Evolutionary conservation across 37 sponge, comb jelly and placozoan genomes (phyloP).

Genomic region (Oscarella lobularis): DNA sequence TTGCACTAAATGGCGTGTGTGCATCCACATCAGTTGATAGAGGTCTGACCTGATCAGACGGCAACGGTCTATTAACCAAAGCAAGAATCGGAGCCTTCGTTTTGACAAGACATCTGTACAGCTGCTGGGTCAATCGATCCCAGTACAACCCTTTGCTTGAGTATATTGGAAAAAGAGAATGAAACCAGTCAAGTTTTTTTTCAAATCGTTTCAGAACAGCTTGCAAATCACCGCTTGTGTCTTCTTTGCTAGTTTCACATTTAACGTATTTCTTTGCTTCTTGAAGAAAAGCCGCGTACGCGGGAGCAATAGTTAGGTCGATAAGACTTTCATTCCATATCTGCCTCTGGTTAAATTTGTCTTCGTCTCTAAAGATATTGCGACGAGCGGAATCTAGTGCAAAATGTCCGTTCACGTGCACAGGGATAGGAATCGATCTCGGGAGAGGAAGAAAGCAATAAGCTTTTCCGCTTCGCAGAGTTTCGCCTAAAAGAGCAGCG

Average conservation of each 20-base stretch:
- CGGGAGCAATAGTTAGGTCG: not conserved
- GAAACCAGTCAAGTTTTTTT: not conserved
- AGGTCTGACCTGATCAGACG: too few relatives aligned
- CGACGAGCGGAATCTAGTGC: slow-evolving; percentile 35
- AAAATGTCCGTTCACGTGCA: slow-evolving; percentile 70
- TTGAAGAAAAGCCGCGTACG: not conserved
- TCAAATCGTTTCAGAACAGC: too few relatives aligned
- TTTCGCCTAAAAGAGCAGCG: slow-evolving; percentile 2
- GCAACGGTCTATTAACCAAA: too few relatives aligned
- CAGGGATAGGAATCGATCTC: slow-evolving; percentile 18
- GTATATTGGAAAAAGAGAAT: not conserved
- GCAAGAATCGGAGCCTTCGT: too few relatives aligned
- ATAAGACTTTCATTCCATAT: not conserved
- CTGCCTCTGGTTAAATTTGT: too few relatives aligned
- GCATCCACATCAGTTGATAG: too few relatives aligned
- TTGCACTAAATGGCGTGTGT: too few relatives aligned
- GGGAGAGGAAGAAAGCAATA: slow-evolving; percentile 70
- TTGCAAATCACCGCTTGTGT: not conserved
- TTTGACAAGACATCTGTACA: too few relatives aligned
- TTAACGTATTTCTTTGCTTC: not conserved
- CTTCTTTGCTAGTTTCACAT: too few relatives aligned
- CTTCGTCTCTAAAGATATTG: slow-evolving; percentile 11
- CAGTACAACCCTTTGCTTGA: not conserved
- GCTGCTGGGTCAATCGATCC: not conserved
- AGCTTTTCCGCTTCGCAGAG: slow-evolving; percentile 9